Percentiles rank a stretch among this genome's conserved stretches.
Evolutionary conservation across 1,140 invertebrate species (phyloP).

Genomic region (Diachasma alloeum): DNA sequence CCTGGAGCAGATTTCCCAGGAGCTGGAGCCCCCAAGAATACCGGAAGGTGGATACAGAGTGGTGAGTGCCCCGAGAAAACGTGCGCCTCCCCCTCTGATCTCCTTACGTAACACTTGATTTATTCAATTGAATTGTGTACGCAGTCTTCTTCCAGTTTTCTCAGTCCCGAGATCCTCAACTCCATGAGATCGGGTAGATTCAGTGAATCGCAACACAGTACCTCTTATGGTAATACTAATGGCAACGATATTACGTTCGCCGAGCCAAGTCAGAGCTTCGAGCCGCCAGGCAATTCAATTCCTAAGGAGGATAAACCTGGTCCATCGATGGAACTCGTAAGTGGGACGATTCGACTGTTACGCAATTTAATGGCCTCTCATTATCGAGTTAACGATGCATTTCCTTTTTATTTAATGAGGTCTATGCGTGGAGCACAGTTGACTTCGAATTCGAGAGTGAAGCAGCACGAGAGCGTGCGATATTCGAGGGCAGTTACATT

Average conservation of each 20-base stretch:
- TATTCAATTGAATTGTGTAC: not conserved
- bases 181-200: slow-evolving; percentile 16
- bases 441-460: slow-evolving; percentile 68
- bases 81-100: not conserved
- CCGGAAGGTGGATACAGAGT: slow-evolving; percentile 9
- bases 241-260: slow-evolving; percentile 12
- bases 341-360: not conserved
- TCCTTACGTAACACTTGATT: not conserved
- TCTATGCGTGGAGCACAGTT: slow-evolving; percentile 69
- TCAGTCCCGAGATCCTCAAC: slow-evolving; percentile 3
- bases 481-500: slow-evolving; percentile 69
- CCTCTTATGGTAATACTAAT: slow-evolving; percentile 5
- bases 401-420: slow-evolving; percentile 46
- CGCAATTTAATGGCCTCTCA: slow-evolving; percentile 8
- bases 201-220: slow-evolving; percentile 1
- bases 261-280: slow-evolving; percentile 30
- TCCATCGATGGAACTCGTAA: slow-evolving; percentile 57
- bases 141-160: slow-evolving; percentile 26
- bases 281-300: slow-evolving; percentile 32
- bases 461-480: slow-evolving; percentile 60
- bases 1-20: slow-evolving; percentile 42
- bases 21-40: slow-evolving; percentile 47
- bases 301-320: slow-evolving; percentile 53
- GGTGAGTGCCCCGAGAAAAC: not conserved
- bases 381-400: not conserved